phyloP scores from a whole-genome alignment of 2,888 invertebrate species.

The Callimorpha dominula region DNA sequence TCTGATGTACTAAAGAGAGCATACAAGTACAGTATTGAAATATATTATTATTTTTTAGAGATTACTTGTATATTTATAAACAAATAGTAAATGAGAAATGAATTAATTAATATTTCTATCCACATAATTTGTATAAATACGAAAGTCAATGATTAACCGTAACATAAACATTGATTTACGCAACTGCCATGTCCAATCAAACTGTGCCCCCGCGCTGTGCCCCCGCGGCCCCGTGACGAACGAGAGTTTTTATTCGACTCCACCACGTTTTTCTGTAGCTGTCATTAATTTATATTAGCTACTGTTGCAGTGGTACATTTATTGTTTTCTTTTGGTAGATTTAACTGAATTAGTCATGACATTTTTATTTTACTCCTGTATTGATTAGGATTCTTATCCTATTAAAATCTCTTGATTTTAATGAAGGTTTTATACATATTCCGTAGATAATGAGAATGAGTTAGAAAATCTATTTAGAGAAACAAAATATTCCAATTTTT shows the following conservation, averaged over 20 bases:
- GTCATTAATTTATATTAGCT: conserved; percentile 31
- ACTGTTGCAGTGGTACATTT: conserved; percentile 30
- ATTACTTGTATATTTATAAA: background rate
- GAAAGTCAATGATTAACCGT: conserved; percentile 24
- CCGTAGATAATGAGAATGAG: too few species aligned
- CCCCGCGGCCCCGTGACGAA: too few species aligned
- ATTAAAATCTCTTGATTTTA: too few species aligned
- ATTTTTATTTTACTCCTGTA: too few species aligned
- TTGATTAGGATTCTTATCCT: too few species aligned
- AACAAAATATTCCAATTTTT: background rate
- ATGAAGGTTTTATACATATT: too few species aligned
- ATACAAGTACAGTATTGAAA: too few species aligned
- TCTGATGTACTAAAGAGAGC: too few species aligned
- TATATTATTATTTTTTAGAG: too few species aligned
- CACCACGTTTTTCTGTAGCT: conserved; percentile 32
- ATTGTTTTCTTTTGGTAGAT: background rate
- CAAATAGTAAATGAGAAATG: too few species aligned
- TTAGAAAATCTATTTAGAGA: background rate
- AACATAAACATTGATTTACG: conserved; percentile 43
- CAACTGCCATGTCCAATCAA: conserved; percentile 46
- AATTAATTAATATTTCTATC: background rate
- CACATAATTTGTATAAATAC: conserved; percentile 10
- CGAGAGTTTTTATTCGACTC: conserved; percentile 39
- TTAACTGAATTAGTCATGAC: too few species aligned
- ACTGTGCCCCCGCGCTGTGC: conserved; percentile 38